Percentiles rank a stretch among this genome's conserved stretches.
These are phyloP conservation scores for Phocides pigmalion DNA, from an alignment of 1,140 invertebrate species.

Conservation along the genomic window DNA sequence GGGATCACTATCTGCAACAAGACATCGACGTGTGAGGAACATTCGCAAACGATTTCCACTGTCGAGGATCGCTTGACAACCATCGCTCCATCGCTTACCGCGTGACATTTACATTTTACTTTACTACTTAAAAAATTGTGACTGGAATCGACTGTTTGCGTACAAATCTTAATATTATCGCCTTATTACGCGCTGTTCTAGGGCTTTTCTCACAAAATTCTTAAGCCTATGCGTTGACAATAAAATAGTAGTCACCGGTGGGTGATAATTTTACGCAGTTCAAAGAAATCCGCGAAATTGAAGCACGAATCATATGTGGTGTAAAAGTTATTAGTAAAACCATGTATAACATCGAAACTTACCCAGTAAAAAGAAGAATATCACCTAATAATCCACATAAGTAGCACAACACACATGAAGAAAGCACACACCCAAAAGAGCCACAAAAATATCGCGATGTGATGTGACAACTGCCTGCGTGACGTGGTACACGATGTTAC, in stretches of 20 bases:
- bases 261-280: slow-evolving; percentile 46
- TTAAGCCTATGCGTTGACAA: slow-evolving; percentile 51
- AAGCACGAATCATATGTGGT: slow-evolving; percentile 19
- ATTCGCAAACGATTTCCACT: slow-evolving; percentile 46
- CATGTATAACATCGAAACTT: slow-evolving; percentile 47
- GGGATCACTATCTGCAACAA: slow-evolving; percentile 76
- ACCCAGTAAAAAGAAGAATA: slow-evolving; percentile 79
- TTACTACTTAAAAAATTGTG: slow-evolving; percentile 46
- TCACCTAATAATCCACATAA: slow-evolving; percentile 83
- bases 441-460: slow-evolving; percentile 82
- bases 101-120: slow-evolving; percentile 54
- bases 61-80: slow-evolving; percentile 45
- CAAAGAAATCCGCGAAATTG: slow-evolving; percentile 23
- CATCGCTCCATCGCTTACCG: slow-evolving; percentile 38
- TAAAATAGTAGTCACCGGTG: slow-evolving; percentile 69
- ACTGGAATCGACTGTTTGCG: slow-evolving; percentile 42
- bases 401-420: slow-evolving; percentile 82
- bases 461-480: slow-evolving; percentile 79
- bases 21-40: slow-evolving; percentile 44
- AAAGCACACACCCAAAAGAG: slow-evolving; percentile 82
- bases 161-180: slow-evolving; percentile 34
- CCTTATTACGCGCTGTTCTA: slow-evolving; percentile 30
- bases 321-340: slow-evolving; percentile 22
- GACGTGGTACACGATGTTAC: slow-evolving; percentile 76
- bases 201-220: slow-evolving; percentile 56